These are phyloP conservation scores for Verasper variegatus DNA, from an alignment of 2,113 vertebrate species.

Conservation along the genomic window DNA sequence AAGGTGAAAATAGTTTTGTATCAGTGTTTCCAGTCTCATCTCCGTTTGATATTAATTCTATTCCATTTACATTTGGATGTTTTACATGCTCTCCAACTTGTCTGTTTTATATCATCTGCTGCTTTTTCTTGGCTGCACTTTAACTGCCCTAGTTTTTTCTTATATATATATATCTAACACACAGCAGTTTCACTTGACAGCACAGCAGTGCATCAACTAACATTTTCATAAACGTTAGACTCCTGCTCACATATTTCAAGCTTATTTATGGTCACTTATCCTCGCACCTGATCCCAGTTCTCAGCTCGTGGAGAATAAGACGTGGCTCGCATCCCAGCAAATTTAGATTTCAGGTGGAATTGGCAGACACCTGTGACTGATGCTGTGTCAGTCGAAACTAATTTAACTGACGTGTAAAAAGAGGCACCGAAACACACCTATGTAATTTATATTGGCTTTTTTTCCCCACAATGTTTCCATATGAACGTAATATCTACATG, in stretches of 20 bases:
- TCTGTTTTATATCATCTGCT: constrained; percentile 10
- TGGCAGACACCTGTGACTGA: constrained; percentile 6
- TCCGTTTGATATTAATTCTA: neutral
- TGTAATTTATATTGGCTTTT: neutral
- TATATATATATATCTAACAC: neutral
- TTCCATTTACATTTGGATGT: neutral
- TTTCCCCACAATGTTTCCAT: neutral
- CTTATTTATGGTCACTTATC: constrained; percentile 42
- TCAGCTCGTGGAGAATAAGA: constrained; percentile 5
- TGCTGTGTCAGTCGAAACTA: neutral
- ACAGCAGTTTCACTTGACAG: constrained; percentile 36
- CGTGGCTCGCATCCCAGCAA: neutral
- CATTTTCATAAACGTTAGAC: constrained; percentile 44
- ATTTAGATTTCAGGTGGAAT: constrained; percentile 28
- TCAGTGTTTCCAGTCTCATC: neutral
- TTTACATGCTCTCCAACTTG: neutral
- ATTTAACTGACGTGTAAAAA: neutral
- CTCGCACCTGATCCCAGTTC: constrained; percentile 32
- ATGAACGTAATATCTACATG: neutral
- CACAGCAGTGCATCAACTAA: constrained; percentile 42
- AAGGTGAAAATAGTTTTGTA: neutral
- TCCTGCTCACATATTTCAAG: constrained; percentile 32
- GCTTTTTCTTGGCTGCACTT: neutral
- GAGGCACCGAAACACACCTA: neutral
- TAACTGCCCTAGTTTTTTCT: constrained; percentile 4